phyloP scores from a whole-genome alignment of 2,113 vertebrate genomes.

The Pterocles burchelli region DNA sequence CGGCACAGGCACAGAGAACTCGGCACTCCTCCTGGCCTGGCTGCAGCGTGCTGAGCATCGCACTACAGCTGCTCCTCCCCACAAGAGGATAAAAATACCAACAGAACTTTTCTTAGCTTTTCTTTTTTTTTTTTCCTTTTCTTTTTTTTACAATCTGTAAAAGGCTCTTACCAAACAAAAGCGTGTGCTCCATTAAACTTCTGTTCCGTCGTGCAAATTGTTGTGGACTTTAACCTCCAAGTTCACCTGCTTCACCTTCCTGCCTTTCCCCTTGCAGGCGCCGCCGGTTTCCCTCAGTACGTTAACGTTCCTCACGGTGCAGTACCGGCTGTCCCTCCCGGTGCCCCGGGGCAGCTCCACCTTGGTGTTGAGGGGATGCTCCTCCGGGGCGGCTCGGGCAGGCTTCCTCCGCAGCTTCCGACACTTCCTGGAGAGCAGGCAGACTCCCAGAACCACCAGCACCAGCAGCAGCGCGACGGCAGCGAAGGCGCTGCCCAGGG shows the following conservation, averaged over 20 bases:
- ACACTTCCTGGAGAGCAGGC: slow-evolving; percentile 83
- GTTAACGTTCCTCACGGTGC: slow-evolving; percentile 86
- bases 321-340: slow-evolving; percentile 77
- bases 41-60: neutral
- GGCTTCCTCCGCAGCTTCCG: slow-evolving; percentile 73
- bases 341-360: slow-evolving; percentile 79
- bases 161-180: slow-evolving; percentile 70
- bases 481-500: slow-evolving; percentile 85
- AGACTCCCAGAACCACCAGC: slow-evolving; percentile 81
- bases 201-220: slow-evolving; percentile 91
- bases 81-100: slow-evolving; percentile 83
- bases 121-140: slow-evolving; percentile 2
- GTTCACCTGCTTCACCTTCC: slow-evolving; percentile 89
- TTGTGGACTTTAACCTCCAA: slow-evolving; percentile 92
- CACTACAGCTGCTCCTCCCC: slow-evolving; percentile 54
- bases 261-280: slow-evolving; percentile 48
- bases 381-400: slow-evolving; percentile 58
- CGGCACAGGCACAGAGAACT: too few species aligned
- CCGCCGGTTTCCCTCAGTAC: slow-evolving; percentile 75
- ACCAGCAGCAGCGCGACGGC: slow-evolving; percentile 83
- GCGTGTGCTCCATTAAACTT: slow-evolving; percentile 80
- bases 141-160: slow-evolving; percentile 76
- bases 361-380: slow-evolving; percentile 92
- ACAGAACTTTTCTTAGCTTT: slow-evolving; percentile 7
- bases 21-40: neutral